Conservation (phyloP, 2,797 vertebrate genomes). For the Etheostoma nigrum region DNA sequence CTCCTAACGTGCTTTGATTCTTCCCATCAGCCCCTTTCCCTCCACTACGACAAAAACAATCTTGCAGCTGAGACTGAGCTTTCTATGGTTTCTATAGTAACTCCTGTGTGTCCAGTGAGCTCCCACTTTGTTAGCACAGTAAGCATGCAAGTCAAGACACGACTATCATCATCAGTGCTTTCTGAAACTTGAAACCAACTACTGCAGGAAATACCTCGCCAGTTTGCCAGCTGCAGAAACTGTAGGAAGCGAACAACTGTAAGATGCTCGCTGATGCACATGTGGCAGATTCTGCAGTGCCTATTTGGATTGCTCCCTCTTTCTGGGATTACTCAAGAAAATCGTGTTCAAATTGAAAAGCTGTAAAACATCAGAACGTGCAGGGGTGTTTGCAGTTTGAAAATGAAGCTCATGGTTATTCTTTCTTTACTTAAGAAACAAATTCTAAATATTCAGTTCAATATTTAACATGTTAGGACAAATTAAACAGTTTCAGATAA, state of each 20-base stretch:
- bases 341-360: constrained; percentile 96
- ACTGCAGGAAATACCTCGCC: constrained; percentile 98
- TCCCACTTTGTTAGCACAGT: constrained; percentile 81
- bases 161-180: constrained; percentile 86
- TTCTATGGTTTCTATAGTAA: constrained; percentile 66
- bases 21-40: not conserved
- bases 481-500: constrained; percentile 42
- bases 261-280: constrained; percentile 95
- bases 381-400: constrained; percentile 89
- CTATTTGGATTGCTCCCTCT: constrained; percentile 95
- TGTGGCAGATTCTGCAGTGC: constrained; percentile 96
- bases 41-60: constrained; percentile 80
- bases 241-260: constrained; percentile 93
- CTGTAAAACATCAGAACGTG: constrained; percentile 97
- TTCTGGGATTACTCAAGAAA: constrained; percentile 98
- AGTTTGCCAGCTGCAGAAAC: constrained; percentile 96
- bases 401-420: constrained; percentile 57
- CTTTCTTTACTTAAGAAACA: constrained; percentile 75
- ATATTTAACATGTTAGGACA: constrained; percentile 48
- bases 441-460: constrained; percentile 77
- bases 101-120: constrained; percentile 53
- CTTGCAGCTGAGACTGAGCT: constrained; percentile 75
- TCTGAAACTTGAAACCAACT: constrained; percentile 97
- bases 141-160: constrained; percentile 94
- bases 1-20: constrained; percentile 45